Evolutionary conservation across 2,113 vertebrate species (phyloP), one percentile per base, ranked within the genome.

Genomic region (Alligator mississippiensis): DNA sequence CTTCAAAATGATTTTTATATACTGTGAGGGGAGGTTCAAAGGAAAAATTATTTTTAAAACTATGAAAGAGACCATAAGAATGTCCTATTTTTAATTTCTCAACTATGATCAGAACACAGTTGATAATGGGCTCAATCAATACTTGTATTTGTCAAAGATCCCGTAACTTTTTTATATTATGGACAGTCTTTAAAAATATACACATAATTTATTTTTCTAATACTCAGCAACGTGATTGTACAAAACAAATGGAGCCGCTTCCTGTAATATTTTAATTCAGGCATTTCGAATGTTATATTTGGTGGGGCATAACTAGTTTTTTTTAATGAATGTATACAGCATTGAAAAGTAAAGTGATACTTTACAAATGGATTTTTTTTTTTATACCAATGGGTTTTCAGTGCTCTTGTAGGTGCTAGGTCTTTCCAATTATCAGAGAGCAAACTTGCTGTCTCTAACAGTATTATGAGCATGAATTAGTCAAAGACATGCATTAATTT

Each of bases 251-350:
- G 57, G n/a, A 10, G 1, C 76, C 74, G 34, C 6, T 17, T 96
- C 91, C 82, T 86, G 5, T 30, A 83, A 10, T 92, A 25, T 87
- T 96, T 94, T 82, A 89, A 28, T 60, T 89, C 75, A 92, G 76
- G 75, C 83, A 85, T 88, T 96, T 94, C 79, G 79, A 58, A 77
- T 86, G 60, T 59, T 68, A 25, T 85, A 90, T 95, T 93, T 95
- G 66, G 57, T 79, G 30, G 80, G 74, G 22, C 80, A 11, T 66
- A 77, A 84, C 72, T 28, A 87, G 88, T 86, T 38, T 47, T 47
- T 47, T 47, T 47, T 47, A 47, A 82, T 72, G 77, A 59, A 77
- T 55, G 58, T 90, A 89, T 27, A 89, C 13, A 12, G 68, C 66
- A 68, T 16, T 9, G 19, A 68, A 68, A 3, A 18, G 34, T 34